Percentiles rank a stretch among this genome's conserved stretches.
These are phyloP conservation scores for Synchiropus splendidus DNA, from an alignment of 2,113 vertebrate genomes.

Conservation along the genomic window DNA sequence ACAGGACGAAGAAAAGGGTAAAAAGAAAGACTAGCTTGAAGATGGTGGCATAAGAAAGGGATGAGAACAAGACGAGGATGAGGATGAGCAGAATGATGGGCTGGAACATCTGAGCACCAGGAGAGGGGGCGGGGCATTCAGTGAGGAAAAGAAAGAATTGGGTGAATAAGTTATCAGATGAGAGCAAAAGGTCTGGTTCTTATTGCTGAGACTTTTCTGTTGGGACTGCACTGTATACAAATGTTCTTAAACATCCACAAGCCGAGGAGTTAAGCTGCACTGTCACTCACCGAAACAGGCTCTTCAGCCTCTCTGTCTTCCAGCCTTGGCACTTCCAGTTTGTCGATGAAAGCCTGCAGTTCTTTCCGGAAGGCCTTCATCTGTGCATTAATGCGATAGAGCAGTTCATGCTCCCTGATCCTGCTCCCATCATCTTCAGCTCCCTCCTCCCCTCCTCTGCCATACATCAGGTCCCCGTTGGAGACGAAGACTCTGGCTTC, in stretches of 20 bases:
- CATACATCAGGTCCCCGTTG: conserved; percentile 79
- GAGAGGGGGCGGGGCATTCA: conserved; percentile 24
- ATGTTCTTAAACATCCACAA: too few relatives aligned
- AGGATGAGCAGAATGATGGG: conserved; percentile 99
- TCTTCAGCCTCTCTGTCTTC: conserved; percentile 81
- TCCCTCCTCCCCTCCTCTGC: conserved; percentile 70
- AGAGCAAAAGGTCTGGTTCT: too few relatives aligned
- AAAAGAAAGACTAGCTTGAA: conserved; percentile 98
- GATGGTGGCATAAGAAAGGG: conserved; percentile 97
- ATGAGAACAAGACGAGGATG: conserved; percentile 98
- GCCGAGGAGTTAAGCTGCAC: too few relatives aligned
- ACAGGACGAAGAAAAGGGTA: conserved; percentile 97
- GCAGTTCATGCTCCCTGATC: conserved; percentile 88
- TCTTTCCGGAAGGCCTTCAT: conserved; percentile 97
- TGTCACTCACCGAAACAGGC: conserved; percentile 85
- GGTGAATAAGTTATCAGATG: too few relatives aligned
- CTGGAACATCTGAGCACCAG: conserved; percentile 93
- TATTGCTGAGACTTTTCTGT: too few relatives aligned
- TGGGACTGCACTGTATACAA: too few relatives aligned
- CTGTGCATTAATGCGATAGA: conserved; percentile 91
- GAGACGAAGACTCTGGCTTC: conserved; percentile 85
- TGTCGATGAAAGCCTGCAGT: conserved; percentile 91
- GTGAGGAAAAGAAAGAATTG: conserved; percentile 32
- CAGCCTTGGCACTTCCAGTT: conserved; percentile 79
- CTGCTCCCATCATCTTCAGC: conserved; percentile 78